phyloP scores from a whole-genome alignment of 2,797 vertebrate genomes.

The Fistularia tabacaria region DNA sequence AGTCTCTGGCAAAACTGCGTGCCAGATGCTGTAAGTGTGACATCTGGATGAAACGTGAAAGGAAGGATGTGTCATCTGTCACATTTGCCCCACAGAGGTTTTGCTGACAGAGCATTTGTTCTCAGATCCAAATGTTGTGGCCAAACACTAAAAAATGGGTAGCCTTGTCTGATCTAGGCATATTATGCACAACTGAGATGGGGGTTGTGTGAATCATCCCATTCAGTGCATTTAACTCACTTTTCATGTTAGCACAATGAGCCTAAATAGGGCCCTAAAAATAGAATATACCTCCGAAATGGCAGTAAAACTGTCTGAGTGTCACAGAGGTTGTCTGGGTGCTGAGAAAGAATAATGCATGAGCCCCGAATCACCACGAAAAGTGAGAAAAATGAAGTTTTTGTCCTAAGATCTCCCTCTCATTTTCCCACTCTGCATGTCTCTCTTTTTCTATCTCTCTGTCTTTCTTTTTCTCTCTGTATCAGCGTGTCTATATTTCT shows the following conservation, averaged over 20 bases:
- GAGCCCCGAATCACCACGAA: conserved; percentile 1
- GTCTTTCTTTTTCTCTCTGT: too few relatives aligned
- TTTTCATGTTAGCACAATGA: conserved; percentile 45
- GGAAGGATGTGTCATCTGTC: conserved; percentile 56
- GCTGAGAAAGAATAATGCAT: background rate
- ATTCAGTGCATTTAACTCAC: conserved; percentile 38
- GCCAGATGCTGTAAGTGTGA: conserved; percentile 2
- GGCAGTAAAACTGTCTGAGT: conserved; percentile 35
- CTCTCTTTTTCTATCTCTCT: too few relatives aligned
- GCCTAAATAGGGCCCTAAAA: conserved; percentile 47
- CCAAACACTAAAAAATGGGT: conserved; percentile 12
- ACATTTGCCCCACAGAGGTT: conserved; percentile 34
- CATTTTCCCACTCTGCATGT: background rate
- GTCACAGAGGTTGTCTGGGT: conserved; percentile 20
- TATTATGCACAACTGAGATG: conserved; percentile 9
- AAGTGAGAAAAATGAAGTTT: conserved; percentile 4
- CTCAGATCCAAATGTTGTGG: conserved; percentile 17
- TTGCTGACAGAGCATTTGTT: conserved; percentile 28
- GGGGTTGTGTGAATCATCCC: conserved; percentile 19
- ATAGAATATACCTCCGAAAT: conserved; percentile 46
- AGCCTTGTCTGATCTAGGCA: background rate
- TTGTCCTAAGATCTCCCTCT: too few relatives aligned
- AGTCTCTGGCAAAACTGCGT: too few relatives aligned
- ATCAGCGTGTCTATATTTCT: too few relatives aligned
- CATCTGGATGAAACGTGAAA: conserved; percentile 44